Evolutionary conservation across 2,113 vertebrate species (phyloP), one percentile per base, ranked within the genome.

Genomic region (Alosa alosa): DNA sequence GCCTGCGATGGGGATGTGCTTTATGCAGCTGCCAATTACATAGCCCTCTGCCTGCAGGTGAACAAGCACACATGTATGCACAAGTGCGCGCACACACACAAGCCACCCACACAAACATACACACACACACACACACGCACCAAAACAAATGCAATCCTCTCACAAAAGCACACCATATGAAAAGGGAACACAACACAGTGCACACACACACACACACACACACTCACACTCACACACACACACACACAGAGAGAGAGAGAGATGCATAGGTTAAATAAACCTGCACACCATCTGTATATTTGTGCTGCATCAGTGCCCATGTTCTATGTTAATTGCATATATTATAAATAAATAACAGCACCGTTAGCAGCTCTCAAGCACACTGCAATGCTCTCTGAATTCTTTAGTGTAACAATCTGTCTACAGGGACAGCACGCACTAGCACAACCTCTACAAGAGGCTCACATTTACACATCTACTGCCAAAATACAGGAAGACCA

Each of bases 11-110:
- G 98, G 98, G 93, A 99, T 99, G 96, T 99, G 98, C 92, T 99
- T 99, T 94, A 99, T 99, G 93, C 98, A 99, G 96, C 98, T 99
- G 93, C 98, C 98, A 88, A 99, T 99, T 44, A 99, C 98, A 0
- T 99, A 99, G 0, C 98, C 98, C 93, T 99, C 98, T 88, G 98
- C 98, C 98, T 99, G 91, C 72, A 78, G 72, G 72, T 78, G 72
- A 17, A 13, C 72, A 78, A 2, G 5, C 36, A 78, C 72, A 39
- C 36, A 78, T 15, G 13, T 13, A 39, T 5, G 11, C 72, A 39
- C 72, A 78, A 11, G 68, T 2, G 15, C 31, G 17, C 13, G 39
- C 31, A 75, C 31, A 20, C 55, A 18, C 25, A 88, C 60, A 60
- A 9, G 7, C 9, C 55, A 60, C 18, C 1, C 55, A 60, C 55